phyloP scores from a whole-genome alignment of 2,113 vertebrate species.

The Tylochromis polylepis region DNA sequence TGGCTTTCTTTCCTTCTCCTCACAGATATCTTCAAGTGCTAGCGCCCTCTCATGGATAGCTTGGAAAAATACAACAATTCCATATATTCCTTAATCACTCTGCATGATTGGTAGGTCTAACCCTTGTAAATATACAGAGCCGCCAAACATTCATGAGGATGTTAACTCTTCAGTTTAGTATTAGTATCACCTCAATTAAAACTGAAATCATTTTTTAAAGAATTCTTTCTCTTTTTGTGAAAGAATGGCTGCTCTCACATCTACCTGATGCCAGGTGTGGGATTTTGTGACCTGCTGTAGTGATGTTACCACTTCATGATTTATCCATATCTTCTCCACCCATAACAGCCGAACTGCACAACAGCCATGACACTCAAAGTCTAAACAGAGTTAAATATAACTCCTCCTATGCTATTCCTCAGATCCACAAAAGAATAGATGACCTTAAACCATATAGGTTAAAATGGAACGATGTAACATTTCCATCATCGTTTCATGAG shows the following conservation, averaged over 20 bases:
- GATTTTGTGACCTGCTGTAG: background rate
- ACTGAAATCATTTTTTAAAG: too few species aligned
- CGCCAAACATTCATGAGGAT: background rate
- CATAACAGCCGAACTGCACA: background rate
- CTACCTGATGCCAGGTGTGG: background rate
- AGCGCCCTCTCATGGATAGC: background rate
- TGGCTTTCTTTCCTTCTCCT: background rate
- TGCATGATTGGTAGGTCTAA: background rate
- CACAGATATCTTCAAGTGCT: background rate
- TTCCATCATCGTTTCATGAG: background rate
- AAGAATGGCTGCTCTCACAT: accelerated
- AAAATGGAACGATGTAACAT: background rate
- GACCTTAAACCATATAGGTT: background rate
- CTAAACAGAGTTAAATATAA: background rate
- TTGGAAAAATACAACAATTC: background rate
- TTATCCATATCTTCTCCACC: background rate
- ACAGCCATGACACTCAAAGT: background rate
- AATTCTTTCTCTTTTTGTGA: background rate
- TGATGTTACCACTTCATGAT: background rate
- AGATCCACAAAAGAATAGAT: background rate
- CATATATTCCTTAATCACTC: background rate
- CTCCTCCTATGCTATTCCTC: background rate
- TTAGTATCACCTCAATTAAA: background rate
- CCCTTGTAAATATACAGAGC: background rate
- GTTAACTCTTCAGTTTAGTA: background rate